A percentile compares a stretch with the other conserved stretches of the same genome.
Conservation (phyloP, 2,888 invertebrate species). For the Plemyria rubiginata region DNA sequence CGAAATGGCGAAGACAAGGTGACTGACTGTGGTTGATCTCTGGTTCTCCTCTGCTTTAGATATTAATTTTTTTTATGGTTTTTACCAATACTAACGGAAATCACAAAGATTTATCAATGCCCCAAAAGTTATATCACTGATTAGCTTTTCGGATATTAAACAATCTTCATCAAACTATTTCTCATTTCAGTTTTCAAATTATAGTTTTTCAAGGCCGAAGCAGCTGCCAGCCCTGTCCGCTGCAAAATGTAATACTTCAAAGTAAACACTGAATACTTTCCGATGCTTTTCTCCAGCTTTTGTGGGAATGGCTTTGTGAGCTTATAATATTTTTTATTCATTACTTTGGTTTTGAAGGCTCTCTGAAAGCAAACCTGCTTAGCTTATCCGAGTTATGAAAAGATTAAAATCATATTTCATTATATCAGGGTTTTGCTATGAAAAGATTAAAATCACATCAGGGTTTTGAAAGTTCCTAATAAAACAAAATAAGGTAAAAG, state of each 20-base stretch:
- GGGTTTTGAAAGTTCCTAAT: not conserved
- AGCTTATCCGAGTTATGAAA: not conserved
- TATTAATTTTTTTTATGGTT: too few relatives aligned
- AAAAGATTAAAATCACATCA: not conserved
- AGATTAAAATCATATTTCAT: too few relatives aligned
- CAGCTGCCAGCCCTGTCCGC: conserved; percentile 39
- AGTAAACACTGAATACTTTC: conserved; percentile 42
- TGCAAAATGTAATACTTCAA: conserved; percentile 39
- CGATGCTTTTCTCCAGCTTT: conserved; percentile 30
- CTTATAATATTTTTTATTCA: conserved; percentile 10
- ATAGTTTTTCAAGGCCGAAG: conserved; percentile 16
- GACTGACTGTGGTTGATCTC: too few relatives aligned
- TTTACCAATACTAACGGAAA: too few relatives aligned
- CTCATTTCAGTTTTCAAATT: not conserved
- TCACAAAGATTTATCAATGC: too few relatives aligned
- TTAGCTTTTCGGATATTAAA: too few relatives aligned
- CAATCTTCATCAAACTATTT: not conserved
- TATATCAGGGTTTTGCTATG: too few relatives aligned
- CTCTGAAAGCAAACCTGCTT: conserved; percentile 1
- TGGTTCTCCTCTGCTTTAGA: too few relatives aligned
- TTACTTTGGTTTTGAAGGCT: not conserved
- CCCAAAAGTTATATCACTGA: too few relatives aligned
- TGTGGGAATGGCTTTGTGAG: conserved; percentile 15
- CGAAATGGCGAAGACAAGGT: not conserved
- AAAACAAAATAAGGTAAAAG: not conserved